A percentile compares a stretch with the other conserved stretches of the same genome.
Evolutionary conservation across 1,140 invertebrate genomes (phyloP).

Genomic region (Aporrectodea caliginosa): DNA sequence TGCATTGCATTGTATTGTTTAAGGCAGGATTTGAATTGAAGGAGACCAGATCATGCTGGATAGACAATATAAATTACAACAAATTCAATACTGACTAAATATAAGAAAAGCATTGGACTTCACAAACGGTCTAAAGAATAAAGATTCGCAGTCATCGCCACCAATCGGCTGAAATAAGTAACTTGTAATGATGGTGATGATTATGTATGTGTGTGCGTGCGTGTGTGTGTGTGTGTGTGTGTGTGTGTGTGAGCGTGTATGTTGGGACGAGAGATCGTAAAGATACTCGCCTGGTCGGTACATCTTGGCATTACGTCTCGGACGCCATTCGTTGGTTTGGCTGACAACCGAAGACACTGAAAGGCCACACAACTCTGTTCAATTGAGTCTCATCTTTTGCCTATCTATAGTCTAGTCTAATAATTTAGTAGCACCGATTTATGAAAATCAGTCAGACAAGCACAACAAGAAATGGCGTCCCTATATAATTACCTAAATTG

Average conservation of each 20-base stretch:
- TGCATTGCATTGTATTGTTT: too few species aligned
- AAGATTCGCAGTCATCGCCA: background rate
- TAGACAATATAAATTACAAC: too few species aligned
- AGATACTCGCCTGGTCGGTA: background rate
- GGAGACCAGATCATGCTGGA: too few species aligned
- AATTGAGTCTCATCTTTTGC: too few species aligned
- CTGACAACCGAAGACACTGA: background rate
- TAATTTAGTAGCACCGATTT: background rate
- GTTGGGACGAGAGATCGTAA: background rate
- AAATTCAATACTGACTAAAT: too few species aligned
- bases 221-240: too few species aligned
- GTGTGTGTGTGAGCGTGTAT: background rate
- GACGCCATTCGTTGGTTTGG: background rate
- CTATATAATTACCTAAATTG: background rate
- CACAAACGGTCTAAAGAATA: background rate
- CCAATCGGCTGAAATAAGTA: background rate
- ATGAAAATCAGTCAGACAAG: background rate
- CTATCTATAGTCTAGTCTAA: too few species aligned
- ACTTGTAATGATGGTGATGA: too few species aligned
- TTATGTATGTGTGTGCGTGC: too few species aligned
- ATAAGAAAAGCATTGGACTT: background rate
- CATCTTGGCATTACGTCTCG: background rate
- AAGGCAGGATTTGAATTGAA: too few species aligned
- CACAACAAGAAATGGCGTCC: background rate
- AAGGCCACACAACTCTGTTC: too few species aligned